Conservation (phyloP, 2,888 invertebrate genomes). For the Adela reaumurella region DNA sequence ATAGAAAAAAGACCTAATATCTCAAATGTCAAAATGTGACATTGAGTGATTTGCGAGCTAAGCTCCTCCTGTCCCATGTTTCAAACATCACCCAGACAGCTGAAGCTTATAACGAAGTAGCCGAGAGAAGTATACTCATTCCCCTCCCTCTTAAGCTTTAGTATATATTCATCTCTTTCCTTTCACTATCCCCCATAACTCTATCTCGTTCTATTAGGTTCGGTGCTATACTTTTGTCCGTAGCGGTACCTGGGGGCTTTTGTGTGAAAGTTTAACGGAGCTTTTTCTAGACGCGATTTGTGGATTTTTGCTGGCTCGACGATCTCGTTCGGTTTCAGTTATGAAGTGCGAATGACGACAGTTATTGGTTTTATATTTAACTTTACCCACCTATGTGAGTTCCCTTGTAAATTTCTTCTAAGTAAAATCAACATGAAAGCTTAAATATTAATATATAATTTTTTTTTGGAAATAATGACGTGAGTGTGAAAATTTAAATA, state of each 20-base stretch:
- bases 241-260: constrained; percentile 48
- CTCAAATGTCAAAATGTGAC: constrained; percentile 60
- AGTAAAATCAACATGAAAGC: no score
- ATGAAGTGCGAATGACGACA: no score
- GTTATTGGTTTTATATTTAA: no score
- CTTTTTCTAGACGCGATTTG: constrained; percentile 43
- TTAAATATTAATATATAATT: no score
- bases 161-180: neutral
- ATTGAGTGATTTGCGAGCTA: constrained; percentile 59
- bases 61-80: constrained; percentile 60
- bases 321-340: no score
- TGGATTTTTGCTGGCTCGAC: constrained; percentile 29
- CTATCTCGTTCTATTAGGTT: neutral
- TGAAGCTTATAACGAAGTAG: constrained; percentile 48
- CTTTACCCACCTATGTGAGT: no score
- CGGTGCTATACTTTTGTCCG: constrained; percentile 1
- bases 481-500: no score
- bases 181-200: neutral
- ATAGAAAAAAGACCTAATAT: constrained; percentile 58
- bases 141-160: constrained; percentile 20
- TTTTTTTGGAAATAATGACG: no score
- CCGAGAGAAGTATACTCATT: constrained; percentile 37
- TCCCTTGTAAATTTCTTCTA: no score
- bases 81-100: constrained; percentile 58
- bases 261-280: constrained; percentile 48